Percentiles rank a stretch among this genome's conserved stretches.
phyloP scores from a whole-genome alignment of 2,888 invertebrate species.

The Phaedon cochleariae region DNA sequence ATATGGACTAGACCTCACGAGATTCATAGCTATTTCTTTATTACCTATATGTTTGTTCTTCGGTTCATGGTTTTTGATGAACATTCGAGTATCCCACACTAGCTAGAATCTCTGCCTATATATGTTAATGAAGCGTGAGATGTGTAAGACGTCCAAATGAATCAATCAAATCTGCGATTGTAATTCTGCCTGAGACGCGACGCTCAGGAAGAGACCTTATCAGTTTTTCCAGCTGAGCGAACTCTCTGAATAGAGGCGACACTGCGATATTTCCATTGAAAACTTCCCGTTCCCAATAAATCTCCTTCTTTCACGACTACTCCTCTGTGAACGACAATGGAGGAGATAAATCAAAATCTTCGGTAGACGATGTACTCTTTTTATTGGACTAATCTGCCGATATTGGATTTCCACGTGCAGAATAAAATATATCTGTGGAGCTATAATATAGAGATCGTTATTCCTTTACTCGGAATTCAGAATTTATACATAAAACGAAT shows the following conservation, averaged over 20 bases:
- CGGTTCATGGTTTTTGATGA: no score
- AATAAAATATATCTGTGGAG: neutral
- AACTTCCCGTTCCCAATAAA: slow-evolving; percentile 41
- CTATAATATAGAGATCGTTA: no score
- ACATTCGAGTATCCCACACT: no score
- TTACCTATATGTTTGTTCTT: no score
- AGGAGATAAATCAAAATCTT: slow-evolving; percentile 42
- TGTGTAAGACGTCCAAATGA: slow-evolving; percentile 37
- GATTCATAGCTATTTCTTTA: no score
- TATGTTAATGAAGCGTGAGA: no score
- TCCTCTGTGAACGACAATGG: slow-evolving; percentile 41
- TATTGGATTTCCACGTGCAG: slow-evolving; percentile 10
- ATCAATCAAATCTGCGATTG: slow-evolving; percentile 44
- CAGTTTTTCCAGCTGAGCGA: slow-evolving; percentile 51
- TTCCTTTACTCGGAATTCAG: no score
- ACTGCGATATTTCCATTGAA: slow-evolving; percentile 38
- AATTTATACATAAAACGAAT: no score
- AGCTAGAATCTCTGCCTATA: no score
- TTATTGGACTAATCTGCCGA: slow-evolving; percentile 16
- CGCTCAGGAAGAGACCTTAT: slow-evolving; percentile 47
- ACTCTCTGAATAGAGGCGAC: slow-evolving; percentile 47
- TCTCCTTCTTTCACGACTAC: slow-evolving; percentile 43
- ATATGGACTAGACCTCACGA: no score
- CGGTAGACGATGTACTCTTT: slow-evolving; percentile 27
- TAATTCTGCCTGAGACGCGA: slow-evolving; percentile 37